Base-by-base conservation (phyloP, 2,113 vertebrate species). In the Pachycephala philippinensis region DNA sequence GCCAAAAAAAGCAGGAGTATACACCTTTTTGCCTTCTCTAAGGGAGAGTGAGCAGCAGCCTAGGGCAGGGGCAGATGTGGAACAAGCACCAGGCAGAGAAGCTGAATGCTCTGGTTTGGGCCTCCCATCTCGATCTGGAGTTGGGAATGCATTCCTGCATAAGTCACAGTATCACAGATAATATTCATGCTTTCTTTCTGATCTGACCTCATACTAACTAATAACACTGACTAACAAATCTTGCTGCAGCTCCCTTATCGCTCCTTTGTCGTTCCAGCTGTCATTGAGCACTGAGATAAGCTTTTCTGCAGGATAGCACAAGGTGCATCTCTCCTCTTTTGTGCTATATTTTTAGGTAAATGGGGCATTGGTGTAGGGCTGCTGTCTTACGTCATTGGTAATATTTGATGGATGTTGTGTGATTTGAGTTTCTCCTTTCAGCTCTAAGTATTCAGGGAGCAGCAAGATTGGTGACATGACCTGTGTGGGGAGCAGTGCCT, bases 231-330 rank as follows among this genome's bases (percentile, higher is more conserved):
- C 31, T 61, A 72, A 83, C 42, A 88, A 80, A 95, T 91, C 90
- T 66, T 64, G 18, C 85, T 77, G 82, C 82, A 77, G 63, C 78
- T 96, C 57, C 42, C 75, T 87, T 94, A 89, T 94, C 63, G 0
- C 79, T 87, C 64, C 79, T 76, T 94, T 96, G 92, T 95, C 85
- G 91, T 86, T 94, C 78, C 64, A 84, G 47, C 79, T 91, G 90
- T 83, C 85, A 76, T 4, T 84, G 94, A 88, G 68, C 75, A 52
- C 66, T 54, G 68, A 94, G 93, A 93, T 94, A 95, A 94, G 90
- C 54, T n/a, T 61, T 77, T 91, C 47, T 92, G 52, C 86, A 74
- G 76, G n/a, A 7, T 23, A 63, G 87, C 50, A 83, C 3, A 3
- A 90, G 78, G 74, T 91, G 54, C 63, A 33, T 57, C 61, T 77